Evolutionary conservation across 2,888 invertebrate genomes (phyloP), one percentile per base, ranked within the genome.

Genomic region (Microdon myrmicae): DNA sequence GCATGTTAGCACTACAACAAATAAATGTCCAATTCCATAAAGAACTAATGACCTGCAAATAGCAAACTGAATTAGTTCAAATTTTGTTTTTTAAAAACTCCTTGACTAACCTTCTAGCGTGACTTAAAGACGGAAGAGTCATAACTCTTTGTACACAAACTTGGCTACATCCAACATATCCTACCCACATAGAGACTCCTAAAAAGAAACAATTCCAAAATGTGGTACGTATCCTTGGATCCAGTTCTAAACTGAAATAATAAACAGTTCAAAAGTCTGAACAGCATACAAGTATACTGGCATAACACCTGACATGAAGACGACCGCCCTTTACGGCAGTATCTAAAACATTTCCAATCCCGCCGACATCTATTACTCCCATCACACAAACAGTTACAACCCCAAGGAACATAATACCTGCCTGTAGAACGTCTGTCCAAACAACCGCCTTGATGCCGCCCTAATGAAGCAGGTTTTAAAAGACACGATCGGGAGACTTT

Each of bases 61-160:
- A n/a, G n/a, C n/a, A n/a, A n/a, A n/a, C n/a, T 10, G 23, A 37
- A 16, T 12, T 16, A 14, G 22, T 34, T 28, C 29, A 4, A 17
- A 7, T 23, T 29, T 23, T 5, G 3, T 17, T 2, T 25, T 23
- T 5, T 2, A 16, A 4, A 1, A 6, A 2, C 13, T 9, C 41
- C 23, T 2, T 31, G 4, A 23, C 37, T 32, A 56, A 76, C 86
- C 79, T 76, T 79, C 83, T 82, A 10, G 87, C 87, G 69, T 84
- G 81, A 58, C 73, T 80, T 35, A 85, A 75, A 1, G 83, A 82
- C 1, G 86, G 83, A 49, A 89, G 78, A 1, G 88, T 84, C 20
- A 87, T 82, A 64, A 88, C 86, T 59, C 89, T 81, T 71, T 90
- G 89, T 0, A 90, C 87, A 82, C 87, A 87, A 39, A 87, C 86